Conservation (phyloP, 1,140 invertebrate genomes). For the Aphelinus certus region DNA sequence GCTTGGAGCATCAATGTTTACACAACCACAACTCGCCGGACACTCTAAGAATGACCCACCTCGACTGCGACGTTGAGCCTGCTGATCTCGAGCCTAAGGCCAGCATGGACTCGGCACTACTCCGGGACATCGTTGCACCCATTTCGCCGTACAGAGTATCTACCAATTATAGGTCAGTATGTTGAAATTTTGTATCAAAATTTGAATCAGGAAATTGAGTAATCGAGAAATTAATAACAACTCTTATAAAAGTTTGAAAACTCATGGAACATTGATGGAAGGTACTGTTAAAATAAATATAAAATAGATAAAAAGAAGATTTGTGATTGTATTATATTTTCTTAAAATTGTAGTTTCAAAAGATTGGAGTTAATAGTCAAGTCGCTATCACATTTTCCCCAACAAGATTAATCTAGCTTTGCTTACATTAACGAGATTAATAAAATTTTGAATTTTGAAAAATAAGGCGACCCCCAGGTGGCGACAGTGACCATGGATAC, state of each 20-base stretch:
- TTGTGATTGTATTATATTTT: neutral
- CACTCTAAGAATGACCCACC: slow-evolving; percentile 60
- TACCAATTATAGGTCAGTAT: slow-evolving; percentile 71
- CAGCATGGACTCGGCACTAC: slow-evolving; percentile 69
- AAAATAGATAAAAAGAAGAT: too few relatives aligned
- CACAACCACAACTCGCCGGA: slow-evolving; percentile 61
- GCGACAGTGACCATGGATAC: slow-evolving; percentile 93
- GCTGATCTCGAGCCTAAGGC: slow-evolving; percentile 58
- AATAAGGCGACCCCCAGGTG: slow-evolving; percentile 76
- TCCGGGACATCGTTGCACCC: slow-evolving; percentile 70
- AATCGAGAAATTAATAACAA: too few relatives aligned
- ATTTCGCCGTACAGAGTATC: slow-evolving; percentile 90
- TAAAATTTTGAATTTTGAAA: too few relatives aligned
- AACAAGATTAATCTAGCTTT: too few relatives aligned
- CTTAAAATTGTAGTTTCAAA: neutral
- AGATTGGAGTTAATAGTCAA: too few relatives aligned
- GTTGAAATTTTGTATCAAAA: neutral
- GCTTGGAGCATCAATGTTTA: slow-evolving; percentile 61
- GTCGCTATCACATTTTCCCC: too few relatives aligned
- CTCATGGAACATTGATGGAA: too few relatives aligned
- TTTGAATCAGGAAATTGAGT: neutral
- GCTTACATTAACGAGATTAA: too few relatives aligned
- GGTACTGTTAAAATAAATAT: too few relatives aligned
- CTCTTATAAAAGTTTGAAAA: too few relatives aligned
- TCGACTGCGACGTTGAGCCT: slow-evolving; percentile 57